Evolutionary conservation across 2,797 vertebrate genomes (phyloP), one percentile per base, ranked within the genome.

Genomic region (Macropus fuliginosus): DNA sequence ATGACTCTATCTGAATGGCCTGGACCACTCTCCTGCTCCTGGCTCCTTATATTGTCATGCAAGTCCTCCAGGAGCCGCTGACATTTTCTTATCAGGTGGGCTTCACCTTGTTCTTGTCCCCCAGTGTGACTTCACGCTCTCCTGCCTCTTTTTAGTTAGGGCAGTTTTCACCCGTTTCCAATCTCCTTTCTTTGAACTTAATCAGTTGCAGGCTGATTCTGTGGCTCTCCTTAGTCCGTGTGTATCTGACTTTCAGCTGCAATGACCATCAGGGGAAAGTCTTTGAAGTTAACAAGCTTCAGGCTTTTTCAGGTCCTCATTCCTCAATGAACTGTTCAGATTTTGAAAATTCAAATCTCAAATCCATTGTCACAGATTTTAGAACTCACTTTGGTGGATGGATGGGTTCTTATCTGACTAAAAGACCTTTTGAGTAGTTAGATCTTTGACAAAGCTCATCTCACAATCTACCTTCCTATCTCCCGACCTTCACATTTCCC

Each of bases 281-380:
- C 98, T 98, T 98, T 98, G 97, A 98, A 97, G 98, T 97, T 98
- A 98, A 98, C 96, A 96, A 97, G 96, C 96, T 95, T 94, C 97
- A 98, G 98, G 96, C 94, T 96, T 97, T 96, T 97, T 97, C 97
- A 96, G 92, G 98, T 97, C 40, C 40, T 87, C 11, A 3, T 87
- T 87, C 74, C 74, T 46, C 74, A 27, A 87, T 50, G 21, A 87
- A 10, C 74, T 27, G 40, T 87, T 87, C 40, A 50, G 40, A 87
- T 87, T 87, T 27, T 87, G 74, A 87, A 87, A 50, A 87, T 24
- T 87, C 21, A 87, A 87, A 87, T 46, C 46, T 87, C 40, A 27
- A 87, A 87, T 46, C 24, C 40, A 27, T 27, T 56, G 21, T 50
- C 21, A 81, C n/a, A 87, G 74, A 50, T 87, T 87, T 87, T 50